A percentile compares a stretch with the other conserved stretches of the same genome.
These are phyloP conservation scores for Sphecodes monilicornis DNA, from an alignment of 2,888 invertebrate genomes.

Conservation along the genomic window DNA sequence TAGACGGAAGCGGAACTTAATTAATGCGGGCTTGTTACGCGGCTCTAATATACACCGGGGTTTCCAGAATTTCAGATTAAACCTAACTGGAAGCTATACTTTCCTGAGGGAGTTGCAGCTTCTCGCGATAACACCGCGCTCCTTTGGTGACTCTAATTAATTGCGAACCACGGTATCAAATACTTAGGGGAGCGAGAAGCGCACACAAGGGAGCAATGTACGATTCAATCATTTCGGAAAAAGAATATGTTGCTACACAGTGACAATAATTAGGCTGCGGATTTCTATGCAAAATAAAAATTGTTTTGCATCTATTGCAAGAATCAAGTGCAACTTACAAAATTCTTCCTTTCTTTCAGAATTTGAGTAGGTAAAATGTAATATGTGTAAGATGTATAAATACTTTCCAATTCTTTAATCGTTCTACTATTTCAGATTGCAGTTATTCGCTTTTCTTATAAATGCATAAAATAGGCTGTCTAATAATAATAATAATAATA, in stretches of 20 bases:
- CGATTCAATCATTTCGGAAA: background rate
- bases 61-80: slow-evolving; percentile 57
- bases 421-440: too few relatives aligned
- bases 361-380: too few relatives aligned
- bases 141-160: slow-evolving; percentile 47
- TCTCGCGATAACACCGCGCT: slow-evolving; percentile 42
- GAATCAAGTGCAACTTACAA: too few relatives aligned
- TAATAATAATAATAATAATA: too few relatives aligned
- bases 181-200: slow-evolving; percentile 3
- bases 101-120: slow-evolving; percentile 48
- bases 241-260: background rate
- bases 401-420: too few relatives aligned
- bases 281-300: too few relatives aligned
- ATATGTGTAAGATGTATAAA: too few relatives aligned
- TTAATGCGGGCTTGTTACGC: slow-evolving; percentile 71
- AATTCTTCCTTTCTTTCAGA: too few relatives aligned
- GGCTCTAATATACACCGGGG: slow-evolving; percentile 54
- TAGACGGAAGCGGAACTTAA: slow-evolving; percentile 72
- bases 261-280: background rate
- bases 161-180: slow-evolving; percentile 30
- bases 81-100: slow-evolving; percentile 51
- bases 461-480: too few relatives aligned
- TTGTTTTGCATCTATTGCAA: too few relatives aligned
- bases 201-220: background rate
- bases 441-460: too few relatives aligned